Evolutionary conservation across 2,888 invertebrate genomes (phyloP), one percentile per base, ranked within the genome.

Genomic region (Troglohyphantes excavatus): DNA sequence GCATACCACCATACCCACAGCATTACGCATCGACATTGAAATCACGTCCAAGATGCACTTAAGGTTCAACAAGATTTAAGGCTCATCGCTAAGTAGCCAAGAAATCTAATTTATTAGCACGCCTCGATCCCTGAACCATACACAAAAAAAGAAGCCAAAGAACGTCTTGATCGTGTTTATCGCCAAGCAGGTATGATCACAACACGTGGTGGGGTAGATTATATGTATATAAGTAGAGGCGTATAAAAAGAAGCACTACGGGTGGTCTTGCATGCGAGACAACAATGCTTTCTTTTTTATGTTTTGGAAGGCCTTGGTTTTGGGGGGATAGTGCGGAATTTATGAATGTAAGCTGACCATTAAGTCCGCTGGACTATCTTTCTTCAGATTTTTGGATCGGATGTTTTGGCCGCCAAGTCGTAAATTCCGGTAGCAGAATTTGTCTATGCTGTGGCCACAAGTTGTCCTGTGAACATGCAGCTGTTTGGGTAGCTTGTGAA

Each of bases 41-140:
- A 78, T 78, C 78, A 78, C 63, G 65, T 78, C 19, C 26, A 23
- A 21, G 7, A 17, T 17, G 23, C 63, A 39, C 65, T 78, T 78
- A 26, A 17, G 13, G 21, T 43, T 43, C 33, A n/a, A 13, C 61
- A 78, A 78, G 78, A 78, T 78, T 78, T 63, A 72, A 39, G 39
- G 27, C 29, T 29, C n/a, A n/a, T 53, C 75, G 2, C 59, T 7
- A 39, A 65, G 63, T 39, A 53, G 53, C 53, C 53, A 43, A 27
- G 59, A 78, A 65, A 65, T 29, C 78, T 61, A 63, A 78, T 78
- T 65, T 78, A 78, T 78, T 78, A 43, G 13, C 63, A 63, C 6
- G 19, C 13, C 61, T 39, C 39, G 43, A 29, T n/a, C 21, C 61
- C 11, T 13, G 21, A 21, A 39, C 29, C 9, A 78, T 5, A 33